Base-by-base conservation (phyloP, 2,113 vertebrate species). In the Grammomys surdaster region DNA sequence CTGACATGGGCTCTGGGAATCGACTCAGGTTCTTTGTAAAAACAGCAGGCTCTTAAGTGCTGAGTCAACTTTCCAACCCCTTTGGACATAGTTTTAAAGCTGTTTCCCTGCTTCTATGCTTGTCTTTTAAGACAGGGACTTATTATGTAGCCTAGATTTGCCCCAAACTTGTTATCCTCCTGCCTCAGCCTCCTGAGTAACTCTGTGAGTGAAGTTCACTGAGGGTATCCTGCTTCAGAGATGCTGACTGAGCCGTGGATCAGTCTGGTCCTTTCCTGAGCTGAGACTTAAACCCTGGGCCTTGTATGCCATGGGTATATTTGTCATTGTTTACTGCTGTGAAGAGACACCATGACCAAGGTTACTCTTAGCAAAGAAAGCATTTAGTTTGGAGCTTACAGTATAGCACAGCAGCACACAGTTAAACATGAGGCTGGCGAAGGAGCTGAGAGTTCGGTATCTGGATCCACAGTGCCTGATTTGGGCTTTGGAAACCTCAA, bases 81-180 rank as follows among this genome's bases (percentile, higher is more conserved):
- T 60, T 58, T 93, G 67, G 89, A 93, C 26, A 84, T 36, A 94
- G 56, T 95, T 88, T 56, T 60, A 85, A 63, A 82, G 26, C 28
- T 72, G 51, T 81, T 31, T 76, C 95, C 65, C 48, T 91, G 51
- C 46, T 93, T 90, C 90, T 78, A 54, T 75, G n/a, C 33, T 43
- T 43, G n/a, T 84, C 63, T 48, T 87, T 46, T 36, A 20, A 88
- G 85, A 88, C 22, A 56, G 33, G 28, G 46, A 33, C 33, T 69
- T 69, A 72, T 51, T 69, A 69, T 8, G 26, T 70, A 87, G 31
- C 1, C 31, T 33, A 87, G 65, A n/a, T 7, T 72, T 33, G 7
- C 31, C 46, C 85, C 20, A 70, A 51, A 70, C 46, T 70, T 70
- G 43, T 20, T 36, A n/a, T n/a, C 19, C 16, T 85, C 12, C 43